Evolutionary conservation across 2,888 invertebrate species (phyloP).

Genomic region (Calameuta pallipes): DNA sequence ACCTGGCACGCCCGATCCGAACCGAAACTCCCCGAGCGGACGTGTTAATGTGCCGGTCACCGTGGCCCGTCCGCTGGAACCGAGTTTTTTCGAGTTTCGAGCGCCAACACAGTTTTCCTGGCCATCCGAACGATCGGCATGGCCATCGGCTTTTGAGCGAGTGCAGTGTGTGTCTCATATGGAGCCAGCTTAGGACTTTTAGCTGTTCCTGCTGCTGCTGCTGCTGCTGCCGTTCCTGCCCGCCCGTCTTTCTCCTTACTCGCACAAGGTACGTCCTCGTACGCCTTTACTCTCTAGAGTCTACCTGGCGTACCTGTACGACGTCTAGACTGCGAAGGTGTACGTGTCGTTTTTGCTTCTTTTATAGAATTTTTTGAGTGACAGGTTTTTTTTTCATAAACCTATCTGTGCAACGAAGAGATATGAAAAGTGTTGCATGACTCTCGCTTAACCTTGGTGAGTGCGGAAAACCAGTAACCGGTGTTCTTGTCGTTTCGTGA

Average conservation of each 20-base stretch:
- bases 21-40: conserved; percentile 53
- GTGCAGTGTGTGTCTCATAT: conserved; percentile 22
- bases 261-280: conserved; percentile 47
- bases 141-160: conserved; percentile 11
- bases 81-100: conserved; percentile 9
- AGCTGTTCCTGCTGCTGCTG: conserved; percentile 21
- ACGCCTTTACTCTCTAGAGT: conserved; percentile 4
- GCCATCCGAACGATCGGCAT: not conserved
- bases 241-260: conserved; percentile 45
- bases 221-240: not conserved
- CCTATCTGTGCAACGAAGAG: not conserved
- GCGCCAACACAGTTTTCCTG: not conserved
- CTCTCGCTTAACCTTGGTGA: not conserved
- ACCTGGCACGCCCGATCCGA: conserved; percentile 54
- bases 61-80: conserved; percentile 40
- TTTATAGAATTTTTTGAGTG: not conserved
- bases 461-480: not conserved
- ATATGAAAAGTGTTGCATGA: not conserved
- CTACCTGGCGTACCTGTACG: not conserved
- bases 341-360: not conserved
- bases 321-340: not conserved
- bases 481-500: not conserved
- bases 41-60: conserved; percentile 62
- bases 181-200: conserved; percentile 37
- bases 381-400: not conserved